Percentiles rank a stretch among this genome's conserved stretches.
Evolutionary conservation across 1,140 invertebrate species (phyloP).

Genomic region (Piezodorus guildinii): DNA sequence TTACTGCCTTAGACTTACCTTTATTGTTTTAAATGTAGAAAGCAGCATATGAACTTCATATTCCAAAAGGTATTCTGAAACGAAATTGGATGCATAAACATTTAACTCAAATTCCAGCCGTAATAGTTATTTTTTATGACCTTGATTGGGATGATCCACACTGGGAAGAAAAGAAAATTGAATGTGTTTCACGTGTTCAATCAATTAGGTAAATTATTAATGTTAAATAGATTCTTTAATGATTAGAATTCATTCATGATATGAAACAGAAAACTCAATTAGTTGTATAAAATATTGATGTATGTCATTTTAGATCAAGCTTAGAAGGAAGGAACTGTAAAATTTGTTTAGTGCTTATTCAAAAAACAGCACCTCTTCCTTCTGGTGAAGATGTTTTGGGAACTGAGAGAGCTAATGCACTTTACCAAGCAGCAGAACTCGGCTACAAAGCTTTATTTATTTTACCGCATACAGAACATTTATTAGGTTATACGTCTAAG

Average conservation of each 20-base stretch:
- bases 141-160: constrained; percentile 90
- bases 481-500: constrained; percentile 63
- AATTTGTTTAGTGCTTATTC: constrained; percentile 79
- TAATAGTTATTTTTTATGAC: constrained; percentile 91
- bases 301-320: constrained; percentile 38
- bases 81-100: constrained; percentile 94
- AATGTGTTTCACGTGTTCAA: constrained; percentile 83
- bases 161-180: constrained; percentile 89
- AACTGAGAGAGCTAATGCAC: constrained; percentile 72
- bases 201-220: constrained; percentile 51
- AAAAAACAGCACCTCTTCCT: constrained; percentile 61
- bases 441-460: constrained; percentile 86
- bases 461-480: constrained; percentile 67
- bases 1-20: neutral
- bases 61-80: constrained; percentile 92
- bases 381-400: constrained; percentile 62
- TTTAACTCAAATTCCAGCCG: constrained; percentile 75
- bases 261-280: neutral
- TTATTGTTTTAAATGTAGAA: constrained; percentile 39
- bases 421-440: constrained; percentile 84
- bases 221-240: too few relatives aligned
- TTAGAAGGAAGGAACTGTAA: constrained; percentile 72
- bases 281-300: too few relatives aligned
- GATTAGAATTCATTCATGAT: neutral
- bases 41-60: constrained; percentile 88